Percentiles rank a stretch among this genome's conserved stretches.
Evolutionary conservation across 2,797 vertebrate genomes (phyloP).

Genomic region (Chlorospingus flavigularis): DNA sequence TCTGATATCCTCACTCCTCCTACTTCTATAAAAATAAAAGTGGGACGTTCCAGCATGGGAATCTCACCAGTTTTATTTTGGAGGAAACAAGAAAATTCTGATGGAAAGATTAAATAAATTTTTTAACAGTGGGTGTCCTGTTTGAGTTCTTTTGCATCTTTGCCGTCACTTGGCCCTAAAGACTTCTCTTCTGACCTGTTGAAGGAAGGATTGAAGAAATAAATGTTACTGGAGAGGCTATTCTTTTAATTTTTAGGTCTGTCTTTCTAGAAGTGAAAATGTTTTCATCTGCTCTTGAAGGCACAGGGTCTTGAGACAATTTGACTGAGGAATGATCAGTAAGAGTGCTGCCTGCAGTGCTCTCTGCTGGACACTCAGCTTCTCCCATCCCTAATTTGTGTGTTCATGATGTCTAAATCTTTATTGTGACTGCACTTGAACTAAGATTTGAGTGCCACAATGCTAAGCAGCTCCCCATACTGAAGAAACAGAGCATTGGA

Average conservation of each 20-base stretch:
- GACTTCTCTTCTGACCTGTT: not conserved
- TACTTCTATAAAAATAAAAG: slow-evolving; percentile 8
- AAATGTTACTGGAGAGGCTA: not conserved
- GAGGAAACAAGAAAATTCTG: not conserved
- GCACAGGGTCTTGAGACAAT: not conserved
- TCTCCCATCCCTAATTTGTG: not conserved
- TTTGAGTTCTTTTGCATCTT: not conserved
- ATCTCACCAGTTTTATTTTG: not conserved
- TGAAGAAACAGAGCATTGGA: not conserved
- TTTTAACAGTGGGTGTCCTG: not conserved
- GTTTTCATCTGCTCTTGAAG: not conserved
- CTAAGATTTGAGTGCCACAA: not conserved
- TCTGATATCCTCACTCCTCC: not conserved
- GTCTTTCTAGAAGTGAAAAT: not conserved
- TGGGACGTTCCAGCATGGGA: not conserved
- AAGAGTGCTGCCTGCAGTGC: not conserved
- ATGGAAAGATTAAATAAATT: not conserved
- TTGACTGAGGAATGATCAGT: not conserved
- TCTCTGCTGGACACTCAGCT: not conserved
- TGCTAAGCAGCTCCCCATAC: not conserved
- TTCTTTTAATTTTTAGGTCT: not conserved
- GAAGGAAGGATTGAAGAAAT: not conserved
- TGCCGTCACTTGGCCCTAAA: not conserved
- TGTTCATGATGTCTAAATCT: not conserved
- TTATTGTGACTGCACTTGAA: not conserved